These are phyloP conservation scores for Campylomormyrus tamandua DNA, from an alignment of 2,113 vertebrate species.

Conservation along the genomic window DNA sequence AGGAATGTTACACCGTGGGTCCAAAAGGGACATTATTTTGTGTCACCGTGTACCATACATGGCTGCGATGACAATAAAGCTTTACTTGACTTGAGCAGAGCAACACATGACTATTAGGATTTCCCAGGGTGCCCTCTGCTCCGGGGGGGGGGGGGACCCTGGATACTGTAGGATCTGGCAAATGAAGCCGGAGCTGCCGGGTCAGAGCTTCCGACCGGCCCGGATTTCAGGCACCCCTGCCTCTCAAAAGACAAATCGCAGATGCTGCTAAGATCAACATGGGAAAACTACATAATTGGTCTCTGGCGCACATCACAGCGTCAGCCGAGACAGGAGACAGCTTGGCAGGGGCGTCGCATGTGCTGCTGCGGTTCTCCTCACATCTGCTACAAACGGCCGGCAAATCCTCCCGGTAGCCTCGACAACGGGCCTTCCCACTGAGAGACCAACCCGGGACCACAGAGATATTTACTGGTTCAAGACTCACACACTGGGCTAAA, in stretches of 20 bases:
- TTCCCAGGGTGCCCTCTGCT: no score
- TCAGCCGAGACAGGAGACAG: background rate
- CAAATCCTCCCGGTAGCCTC: background rate
- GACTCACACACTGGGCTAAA: background rate
- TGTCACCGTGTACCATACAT: background rate
- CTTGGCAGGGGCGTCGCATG: background rate
- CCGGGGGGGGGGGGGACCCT: background rate
- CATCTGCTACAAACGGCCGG: background rate
- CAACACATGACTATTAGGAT: background rate
- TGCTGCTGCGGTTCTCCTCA: background rate
- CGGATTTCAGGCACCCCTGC: background rate
- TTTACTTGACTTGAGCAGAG: background rate
- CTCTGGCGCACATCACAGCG: background rate
- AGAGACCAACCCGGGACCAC: background rate
- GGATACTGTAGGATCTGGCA: background rate
- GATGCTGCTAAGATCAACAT: background rate
- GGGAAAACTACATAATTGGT: slow-evolving; percentile 3
- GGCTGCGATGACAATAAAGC: background rate
- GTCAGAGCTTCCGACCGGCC: background rate
- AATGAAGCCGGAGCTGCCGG: background rate
- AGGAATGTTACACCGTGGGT: background rate
- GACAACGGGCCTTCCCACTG: background rate
- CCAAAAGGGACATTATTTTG: background rate
- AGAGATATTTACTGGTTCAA: background rate
- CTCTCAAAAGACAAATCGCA: background rate